Evolutionary conservation across 2,888 invertebrate species (phyloP), one percentile per base, ranked within the genome.

Genomic region (Apamea anceps): DNA sequence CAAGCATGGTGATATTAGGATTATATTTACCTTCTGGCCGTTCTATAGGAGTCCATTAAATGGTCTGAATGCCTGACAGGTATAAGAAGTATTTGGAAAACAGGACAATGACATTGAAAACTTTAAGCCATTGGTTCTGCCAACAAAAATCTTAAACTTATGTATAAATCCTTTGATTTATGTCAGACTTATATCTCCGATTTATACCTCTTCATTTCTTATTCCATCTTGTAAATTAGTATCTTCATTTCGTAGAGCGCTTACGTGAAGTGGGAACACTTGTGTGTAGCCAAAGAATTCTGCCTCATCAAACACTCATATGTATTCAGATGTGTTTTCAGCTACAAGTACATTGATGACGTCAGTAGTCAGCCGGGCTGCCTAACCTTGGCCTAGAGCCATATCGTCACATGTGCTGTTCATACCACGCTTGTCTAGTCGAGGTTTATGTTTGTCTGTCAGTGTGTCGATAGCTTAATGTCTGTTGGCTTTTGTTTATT

Each of bases 301-400:
- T 57, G 28, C 57, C 76, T 72, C 81, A 85, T 80, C 72, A 67
- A 65, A 65, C 7, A 67, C 54, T 68, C 65, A 65, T 85, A 84
- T 77, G 81, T 84, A 84, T 84, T 71, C 82, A 57, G 28, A 48
- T 74, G 66, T 28, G 82, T 66, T 71, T 75, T 82, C 75, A 74
- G 73, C 63, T 6, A 7, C 65, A 54, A 65, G 81, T 54, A 68
- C 45, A 60, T 32, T 0, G 13, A 28, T 87, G 81, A 87, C 86
- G 85, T 81, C 79, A 81, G 6, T 25, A 74, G 81, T 51, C 51
- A 28, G 63, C 28, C 72, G 84, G 72, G 32, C 71, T 45, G 48
- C 70, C 74, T 80, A 89, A 89, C 89, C 89, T 89, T 89, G 89
- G 89, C 89, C 89, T 83, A 87, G 57, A 83, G 89, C 89, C 89